These are phyloP conservation scores for Apocrypta bakeri DNA, from an alignment of 1,140 invertebrate species.

Conservation along the genomic window DNA sequence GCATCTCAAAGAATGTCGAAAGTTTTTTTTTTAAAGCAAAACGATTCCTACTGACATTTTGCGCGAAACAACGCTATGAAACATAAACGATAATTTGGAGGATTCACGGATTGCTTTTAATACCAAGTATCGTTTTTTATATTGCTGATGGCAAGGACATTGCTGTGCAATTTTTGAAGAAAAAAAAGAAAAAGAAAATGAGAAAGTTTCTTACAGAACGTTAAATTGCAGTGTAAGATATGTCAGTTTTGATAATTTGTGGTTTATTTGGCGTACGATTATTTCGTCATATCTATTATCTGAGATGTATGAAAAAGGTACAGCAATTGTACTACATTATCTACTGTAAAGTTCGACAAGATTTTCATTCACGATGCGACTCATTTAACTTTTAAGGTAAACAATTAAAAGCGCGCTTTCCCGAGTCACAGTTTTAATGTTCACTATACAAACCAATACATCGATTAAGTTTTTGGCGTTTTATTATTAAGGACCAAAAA, in stretches of 20 bases:
- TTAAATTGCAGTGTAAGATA: constrained; percentile 17
- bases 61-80: background rate
- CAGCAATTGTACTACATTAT: constrained; percentile 43
- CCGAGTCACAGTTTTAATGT: background rate
- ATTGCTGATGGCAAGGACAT: no score
- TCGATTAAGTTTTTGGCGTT: background rate
- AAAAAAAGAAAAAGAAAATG: no score
- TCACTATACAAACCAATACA: background rate
- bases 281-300: constrained; percentile 43
- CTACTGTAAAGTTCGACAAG: constrained; percentile 38
- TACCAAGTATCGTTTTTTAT: no score
- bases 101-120: no score
- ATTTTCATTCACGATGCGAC: constrained; percentile 22
- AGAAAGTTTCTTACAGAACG: background rate
- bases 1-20: constrained; percentile 52
- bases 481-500: constrained; percentile 24
- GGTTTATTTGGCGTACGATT: constrained; percentile 25
- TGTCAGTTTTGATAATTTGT: constrained; percentile 41
- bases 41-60: constrained; percentile 40
- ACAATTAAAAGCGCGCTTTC: constrained; percentile 22
- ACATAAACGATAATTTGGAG: no score
- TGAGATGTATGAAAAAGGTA: constrained; percentile 48
- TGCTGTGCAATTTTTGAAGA: no score
- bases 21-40: constrained; percentile 36
- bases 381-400: constrained; percentile 1